Base-by-base conservation (phyloP, 2,888 invertebrate genomes). In the Eucriotettix oculatus region DNA sequence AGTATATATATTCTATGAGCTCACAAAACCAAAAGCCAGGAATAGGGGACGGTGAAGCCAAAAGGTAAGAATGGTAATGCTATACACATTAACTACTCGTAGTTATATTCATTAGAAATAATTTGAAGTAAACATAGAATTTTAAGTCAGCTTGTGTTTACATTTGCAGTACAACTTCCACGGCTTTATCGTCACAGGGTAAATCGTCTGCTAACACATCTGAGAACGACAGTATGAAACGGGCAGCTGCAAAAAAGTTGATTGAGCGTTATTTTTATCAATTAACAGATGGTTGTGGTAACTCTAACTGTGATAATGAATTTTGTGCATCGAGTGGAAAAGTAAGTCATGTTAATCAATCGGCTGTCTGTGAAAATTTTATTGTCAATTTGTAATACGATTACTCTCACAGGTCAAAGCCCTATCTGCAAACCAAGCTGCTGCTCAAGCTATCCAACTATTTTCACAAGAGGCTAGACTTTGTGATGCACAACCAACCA, bases 191-290 rank as follows among this genome's bases (percentile, higher is more conserved):
- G 59, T 60, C 60, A 56, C 59, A 57, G 40, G 55, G 12, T 60
- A 58, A 61, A 60, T 58, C 59, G 60, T 57, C 60, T 56, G 58
- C 60, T 52, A 59, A 57, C 29, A 53, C 59, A 17, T 52, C 60
- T 40, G 65, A 65, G 57, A 54, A 59, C 55, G 74, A 73, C 70
- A 73, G 72, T 64, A 76, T 76, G 75, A 77, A 76, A 71, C 71
- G 76, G 64, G 74, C 74, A 56, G 78, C 79, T 66, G 92, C 90
- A 52, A 90, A 85, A 73, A 87, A 87, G 73, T 77, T 92, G 65
- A 94, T 95, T 66, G 91, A 93, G 74, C 82, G 90, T 69, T 95
- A 94, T 75, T 94, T 94, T 74, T 91, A 90, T 75, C 93, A 95
- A 76, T 77, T 95, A 65, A 85, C 88, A 53, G 89, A 92, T 72